These are phyloP conservation scores for Drosophila atroscutellata DNA, from an alignment of 2,888 invertebrate genomes.

Conservation along the genomic window DNA sequence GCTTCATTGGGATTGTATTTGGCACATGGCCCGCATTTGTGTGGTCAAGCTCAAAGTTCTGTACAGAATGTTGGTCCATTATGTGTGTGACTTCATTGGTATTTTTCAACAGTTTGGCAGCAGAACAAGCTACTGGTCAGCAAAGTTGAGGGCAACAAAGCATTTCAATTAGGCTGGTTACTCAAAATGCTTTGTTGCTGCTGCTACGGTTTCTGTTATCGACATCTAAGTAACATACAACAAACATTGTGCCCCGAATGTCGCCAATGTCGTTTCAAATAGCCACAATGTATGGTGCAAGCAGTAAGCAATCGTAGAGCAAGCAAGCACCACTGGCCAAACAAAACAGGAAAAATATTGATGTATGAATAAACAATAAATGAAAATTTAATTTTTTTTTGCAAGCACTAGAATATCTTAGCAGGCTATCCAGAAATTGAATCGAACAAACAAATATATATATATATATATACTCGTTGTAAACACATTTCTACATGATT, in stretches of 20 bases:
- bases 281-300: slow-evolving; percentile 16
- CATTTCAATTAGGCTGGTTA: slow-evolving; percentile 28
- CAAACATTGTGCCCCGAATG: slow-evolving; percentile 18
- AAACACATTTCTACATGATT: not conserved
- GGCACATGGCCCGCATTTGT: slow-evolving; percentile 24
- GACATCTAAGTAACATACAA: slow-evolving; percentile 37
- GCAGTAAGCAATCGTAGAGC: not conserved
- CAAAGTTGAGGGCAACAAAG: slow-evolving; percentile 47
- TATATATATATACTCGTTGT: not conserved
- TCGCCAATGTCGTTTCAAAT: not conserved
- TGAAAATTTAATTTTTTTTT: slow-evolving; percentile 22
- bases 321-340: slow-evolving; percentile 6
- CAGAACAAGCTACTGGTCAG: slow-evolving; percentile 36
- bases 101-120: slow-evolving; percentile 38
- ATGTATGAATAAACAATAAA: slow-evolving; percentile 16
- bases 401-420: not conserved
- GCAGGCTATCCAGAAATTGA: not conserved
- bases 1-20: slow-evolving; percentile 9
- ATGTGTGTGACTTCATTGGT: slow-evolving; percentile 10
- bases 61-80: slow-evolving; percentile 11
- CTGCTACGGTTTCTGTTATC: slow-evolving; percentile 32
- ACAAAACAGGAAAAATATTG: not conserved
- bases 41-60: slow-evolving; percentile 34
- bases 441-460: not conserved
- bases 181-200: slow-evolving; percentile 7